These are phyloP conservation scores for Epinotia brunnichana DNA, from an alignment of 2,888 invertebrate genomes.

Conservation along the genomic window DNA sequence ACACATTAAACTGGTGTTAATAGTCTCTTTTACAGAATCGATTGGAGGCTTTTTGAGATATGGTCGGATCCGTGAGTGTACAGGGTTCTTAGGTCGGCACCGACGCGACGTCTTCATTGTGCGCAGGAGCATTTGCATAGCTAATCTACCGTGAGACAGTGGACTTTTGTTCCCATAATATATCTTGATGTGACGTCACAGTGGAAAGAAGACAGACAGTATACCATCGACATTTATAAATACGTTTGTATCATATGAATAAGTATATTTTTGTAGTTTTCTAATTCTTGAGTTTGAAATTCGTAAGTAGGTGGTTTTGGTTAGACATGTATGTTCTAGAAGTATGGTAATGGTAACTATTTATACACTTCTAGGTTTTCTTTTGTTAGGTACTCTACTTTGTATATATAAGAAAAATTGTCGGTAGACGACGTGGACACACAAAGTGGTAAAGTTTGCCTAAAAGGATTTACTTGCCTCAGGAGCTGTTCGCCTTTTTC, in stretches of 20 bases:
- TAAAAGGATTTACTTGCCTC: no score
- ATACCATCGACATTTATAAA: not conserved
- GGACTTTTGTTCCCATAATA: slow-evolving; percentile 44
- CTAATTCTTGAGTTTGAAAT: not conserved
- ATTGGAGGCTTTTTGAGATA: slow-evolving; percentile 4
- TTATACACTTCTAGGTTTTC: no score
- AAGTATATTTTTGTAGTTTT: not conserved
- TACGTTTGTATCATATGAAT: not conserved
- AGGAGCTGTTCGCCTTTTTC: no score
- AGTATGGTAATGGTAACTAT: no score
- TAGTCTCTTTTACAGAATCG: not conserved
- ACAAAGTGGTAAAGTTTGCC: no score
- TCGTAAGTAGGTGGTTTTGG: no score
- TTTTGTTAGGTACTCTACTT: no score
- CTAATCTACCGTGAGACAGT: slow-evolving; percentile 51
- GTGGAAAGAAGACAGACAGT: slow-evolving; percentile 11
- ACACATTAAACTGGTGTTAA: not conserved
- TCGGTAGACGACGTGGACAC: no score
- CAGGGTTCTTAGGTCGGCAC: slow-evolving; percentile 19
- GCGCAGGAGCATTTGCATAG: slow-evolving; percentile 58
- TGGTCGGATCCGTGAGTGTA: not conserved
- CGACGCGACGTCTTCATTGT: slow-evolving; percentile 56
- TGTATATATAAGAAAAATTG: no score
- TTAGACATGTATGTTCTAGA: no score
- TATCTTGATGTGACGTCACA: slow-evolving; percentile 35